phyloP scores from a whole-genome alignment of 2,888 invertebrate species.

The Saturnia japonica region DNA sequence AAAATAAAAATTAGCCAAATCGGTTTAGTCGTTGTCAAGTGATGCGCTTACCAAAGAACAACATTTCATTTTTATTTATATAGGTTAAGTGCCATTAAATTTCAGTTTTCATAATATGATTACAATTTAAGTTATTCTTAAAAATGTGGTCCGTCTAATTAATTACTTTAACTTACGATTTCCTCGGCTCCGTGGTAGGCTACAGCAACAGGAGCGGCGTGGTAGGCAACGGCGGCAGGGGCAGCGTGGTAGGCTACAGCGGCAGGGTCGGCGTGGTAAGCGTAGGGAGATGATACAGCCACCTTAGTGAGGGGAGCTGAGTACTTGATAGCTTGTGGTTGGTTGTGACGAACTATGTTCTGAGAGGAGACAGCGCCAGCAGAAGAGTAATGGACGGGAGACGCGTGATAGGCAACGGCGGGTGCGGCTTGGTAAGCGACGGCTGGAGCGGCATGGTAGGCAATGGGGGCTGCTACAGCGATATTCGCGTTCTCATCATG shows the following conservation, averaged over 20 bases:
- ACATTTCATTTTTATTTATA: no score
- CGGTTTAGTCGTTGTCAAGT: no score
- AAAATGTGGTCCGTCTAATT: background rate
- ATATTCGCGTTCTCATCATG: constrained; percentile 36
- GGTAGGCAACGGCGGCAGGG: constrained; percentile 32
- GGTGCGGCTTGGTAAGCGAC: constrained; percentile 28
- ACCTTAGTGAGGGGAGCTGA: constrained; percentile 35
- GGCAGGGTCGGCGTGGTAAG: constrained; percentile 33
- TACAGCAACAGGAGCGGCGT: constrained; percentile 41
- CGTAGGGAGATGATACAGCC: constrained; percentile 38
- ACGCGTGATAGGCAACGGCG: constrained; percentile 30
- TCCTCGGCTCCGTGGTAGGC: constrained; percentile 43
- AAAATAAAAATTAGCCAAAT: no score
- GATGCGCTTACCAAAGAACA: no score
- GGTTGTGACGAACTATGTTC: constrained; percentile 64
- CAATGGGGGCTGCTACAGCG: constrained; percentile 30
- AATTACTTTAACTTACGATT: constrained; percentile 38
- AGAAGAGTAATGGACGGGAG: constrained; percentile 57
- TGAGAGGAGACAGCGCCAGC: constrained; percentile 62
- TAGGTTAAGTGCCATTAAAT: no score
- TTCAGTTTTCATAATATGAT: no score
- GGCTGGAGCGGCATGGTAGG: constrained; percentile 30
- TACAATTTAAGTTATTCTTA: background rate
- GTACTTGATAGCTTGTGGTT: constrained; percentile 39
- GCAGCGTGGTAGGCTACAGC: constrained; percentile 35